Evolutionary conservation across 2,797 vertebrate genomes (phyloP).

Genomic region (Arnoldichthys spilopterus): DNA sequence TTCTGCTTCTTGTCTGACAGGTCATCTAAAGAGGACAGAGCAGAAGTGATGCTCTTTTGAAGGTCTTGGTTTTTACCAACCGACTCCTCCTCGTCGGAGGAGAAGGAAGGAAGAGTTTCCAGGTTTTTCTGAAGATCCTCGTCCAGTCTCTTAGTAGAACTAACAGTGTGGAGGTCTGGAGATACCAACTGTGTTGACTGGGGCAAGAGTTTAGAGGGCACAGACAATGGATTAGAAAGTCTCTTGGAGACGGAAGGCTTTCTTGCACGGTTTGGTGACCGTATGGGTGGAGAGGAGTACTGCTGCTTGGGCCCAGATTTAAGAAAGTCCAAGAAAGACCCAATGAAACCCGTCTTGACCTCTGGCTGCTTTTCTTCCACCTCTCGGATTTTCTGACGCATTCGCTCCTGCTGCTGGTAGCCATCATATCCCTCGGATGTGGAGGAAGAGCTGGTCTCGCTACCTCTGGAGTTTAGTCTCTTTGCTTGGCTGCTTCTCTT

Average conservation of each 20-base stretch:
- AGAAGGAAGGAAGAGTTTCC: constrained; percentile 92
- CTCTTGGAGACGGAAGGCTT: constrained; percentile 83
- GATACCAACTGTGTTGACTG: constrained; percentile 68
- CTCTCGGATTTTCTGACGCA: constrained; percentile 96
- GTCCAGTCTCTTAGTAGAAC: constrained; percentile 83
- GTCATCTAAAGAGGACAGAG: constrained; percentile 87
- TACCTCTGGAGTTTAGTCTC: constrained; percentile 85
- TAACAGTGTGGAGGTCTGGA: constrained; percentile 74
- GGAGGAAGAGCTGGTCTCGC: constrained; percentile 82
- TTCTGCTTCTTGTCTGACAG: constrained; percentile 85
- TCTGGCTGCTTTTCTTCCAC: constrained; percentile 99
- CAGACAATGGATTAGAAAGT: constrained; percentile 71
- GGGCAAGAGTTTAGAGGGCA: constrained; percentile 77
- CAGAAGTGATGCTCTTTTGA: constrained; percentile 90
- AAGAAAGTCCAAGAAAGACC: constrained; percentile 97
- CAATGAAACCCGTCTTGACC: constrained; percentile 97
- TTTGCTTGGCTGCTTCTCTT: constrained; percentile 87
- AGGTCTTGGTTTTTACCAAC: constrained; percentile 89
- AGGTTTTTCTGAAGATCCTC: constrained; percentile 91
- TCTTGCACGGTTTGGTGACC: constrained; percentile 86
- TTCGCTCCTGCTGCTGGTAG: constrained; percentile 95
- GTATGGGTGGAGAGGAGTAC: constrained; percentile 88
- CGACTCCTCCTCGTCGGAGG: constrained; percentile 96
- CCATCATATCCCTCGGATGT: constrained; percentile 83
- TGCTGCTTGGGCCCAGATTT: constrained; percentile 97